A percentile compares a stretch with the other conserved stretches of the same genome.
Conservation (phyloP, 2,888 invertebrate genomes). For the Caenorhabditis panamensis region DNA sequence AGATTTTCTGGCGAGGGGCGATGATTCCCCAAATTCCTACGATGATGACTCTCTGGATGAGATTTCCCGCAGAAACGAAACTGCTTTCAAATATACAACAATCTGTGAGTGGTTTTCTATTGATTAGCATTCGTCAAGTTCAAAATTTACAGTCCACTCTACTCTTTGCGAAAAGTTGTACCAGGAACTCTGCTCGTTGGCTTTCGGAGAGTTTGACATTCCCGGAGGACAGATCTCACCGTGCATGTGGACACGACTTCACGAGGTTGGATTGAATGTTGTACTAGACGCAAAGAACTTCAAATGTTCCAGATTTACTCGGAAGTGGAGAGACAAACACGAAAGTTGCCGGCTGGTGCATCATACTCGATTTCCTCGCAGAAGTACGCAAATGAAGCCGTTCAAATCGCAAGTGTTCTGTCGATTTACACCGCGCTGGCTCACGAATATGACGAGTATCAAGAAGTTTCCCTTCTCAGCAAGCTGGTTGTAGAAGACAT, state of each 20-base stretch:
- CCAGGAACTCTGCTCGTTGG: constrained; percentile 38
- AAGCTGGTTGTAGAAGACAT: constrained; percentile 49
- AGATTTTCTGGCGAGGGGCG: constrained; percentile 11
- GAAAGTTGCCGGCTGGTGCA: constrained; percentile 42
- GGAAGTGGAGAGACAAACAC: constrained; percentile 45
- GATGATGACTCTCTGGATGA: constrained; percentile 12
- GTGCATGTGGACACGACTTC: constrained; percentile 52
- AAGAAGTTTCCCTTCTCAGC: constrained; percentile 47
- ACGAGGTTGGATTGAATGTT: constrained; percentile 44
- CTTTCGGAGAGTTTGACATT: constrained; percentile 51
- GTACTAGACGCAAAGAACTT: not conserved
- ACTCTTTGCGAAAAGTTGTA: constrained; percentile 52
- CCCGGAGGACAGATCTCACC: constrained; percentile 49
- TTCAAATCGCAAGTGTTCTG: constrained; percentile 53
- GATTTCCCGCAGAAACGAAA: constrained; percentile 27
- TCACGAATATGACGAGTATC: constrained; percentile 41
- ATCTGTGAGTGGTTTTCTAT: constrained; percentile 31
- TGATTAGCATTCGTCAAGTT: not conserved
- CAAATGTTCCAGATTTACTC: constrained; percentile 50
- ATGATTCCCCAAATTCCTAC: constrained; percentile 8
- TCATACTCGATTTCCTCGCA: constrained; percentile 33
- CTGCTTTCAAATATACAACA: constrained; percentile 49
- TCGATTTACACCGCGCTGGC: constrained; percentile 50
- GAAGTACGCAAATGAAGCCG: constrained; percentile 60
- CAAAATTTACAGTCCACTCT: constrained; percentile 49